Percentiles rank a stretch among this genome's conserved stretches.
phyloP scores from a whole-genome alignment of 2,113 vertebrate species.

The Rutilus rutilus region DNA sequence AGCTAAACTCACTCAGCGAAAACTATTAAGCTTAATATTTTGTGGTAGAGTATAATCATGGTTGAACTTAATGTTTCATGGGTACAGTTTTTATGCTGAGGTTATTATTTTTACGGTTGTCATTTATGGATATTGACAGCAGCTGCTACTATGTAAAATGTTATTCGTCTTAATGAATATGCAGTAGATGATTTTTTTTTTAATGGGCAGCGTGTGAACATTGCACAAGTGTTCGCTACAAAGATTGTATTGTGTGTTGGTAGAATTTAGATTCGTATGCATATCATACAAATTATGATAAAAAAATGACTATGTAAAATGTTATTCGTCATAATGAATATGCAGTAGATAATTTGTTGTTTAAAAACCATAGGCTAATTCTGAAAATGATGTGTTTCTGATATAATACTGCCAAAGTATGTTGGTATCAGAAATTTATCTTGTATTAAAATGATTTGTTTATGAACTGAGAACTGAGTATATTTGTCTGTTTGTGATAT shows the following conservation, averaged over 20 bases:
- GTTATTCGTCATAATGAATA: neutral
- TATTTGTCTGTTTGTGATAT: neutral
- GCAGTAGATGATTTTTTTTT: neutral
- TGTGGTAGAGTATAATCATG: neutral
- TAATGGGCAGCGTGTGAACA: neutral
- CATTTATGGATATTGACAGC: neutral
- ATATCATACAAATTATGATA: neutral
- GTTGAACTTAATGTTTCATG: neutral
- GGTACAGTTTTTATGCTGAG: neutral
- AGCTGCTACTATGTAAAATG: neutral
- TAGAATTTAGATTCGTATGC: neutral
- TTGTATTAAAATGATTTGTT: neutral
- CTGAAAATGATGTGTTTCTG: neutral
- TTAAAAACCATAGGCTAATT: neutral
- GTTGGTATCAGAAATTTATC: neutral
- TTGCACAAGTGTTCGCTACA: conserved; percentile 45
- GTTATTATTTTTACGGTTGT: neutral
- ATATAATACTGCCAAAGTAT: neutral
- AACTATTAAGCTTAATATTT: neutral
- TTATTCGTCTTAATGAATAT: neutral
- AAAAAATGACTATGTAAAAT: neutral
- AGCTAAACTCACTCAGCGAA: neutral
- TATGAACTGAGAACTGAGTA: neutral
- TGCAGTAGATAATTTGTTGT: neutral
- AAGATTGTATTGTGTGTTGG: neutral